Evolutionary conservation across 2,797 vertebrate genomes (phyloP).

Genomic region (Graptemys geographica): DNA sequence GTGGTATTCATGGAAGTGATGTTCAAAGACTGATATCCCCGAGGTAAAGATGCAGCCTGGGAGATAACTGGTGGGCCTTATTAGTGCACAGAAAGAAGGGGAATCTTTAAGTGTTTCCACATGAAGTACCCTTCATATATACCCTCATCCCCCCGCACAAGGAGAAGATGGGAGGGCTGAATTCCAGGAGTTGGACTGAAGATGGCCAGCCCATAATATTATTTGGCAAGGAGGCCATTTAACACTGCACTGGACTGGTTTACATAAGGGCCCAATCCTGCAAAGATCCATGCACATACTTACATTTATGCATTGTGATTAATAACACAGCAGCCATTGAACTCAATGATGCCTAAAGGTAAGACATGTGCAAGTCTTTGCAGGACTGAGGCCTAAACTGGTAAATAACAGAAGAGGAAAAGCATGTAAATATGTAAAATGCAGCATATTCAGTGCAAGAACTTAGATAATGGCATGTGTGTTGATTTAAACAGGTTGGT

Average conservation of each 20-base stretch:
- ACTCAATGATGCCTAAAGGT: background rate
- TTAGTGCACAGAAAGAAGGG: background rate
- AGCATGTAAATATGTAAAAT: slow-evolving; percentile 6
- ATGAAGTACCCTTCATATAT: background rate
- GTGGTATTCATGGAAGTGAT: background rate
- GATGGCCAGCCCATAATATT: background rate
- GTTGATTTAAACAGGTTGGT: slow-evolving; percentile 10
- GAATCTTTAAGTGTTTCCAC: background rate
- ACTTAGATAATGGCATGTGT: background rate
- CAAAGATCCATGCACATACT: too few species aligned
- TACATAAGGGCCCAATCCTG: background rate
- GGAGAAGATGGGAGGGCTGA: background rate
- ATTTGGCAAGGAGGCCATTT: background rate
- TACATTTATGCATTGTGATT: too few species aligned
- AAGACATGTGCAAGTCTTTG: background rate
- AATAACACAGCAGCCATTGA: too few species aligned
- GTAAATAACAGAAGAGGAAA: slow-evolving; percentile 17
- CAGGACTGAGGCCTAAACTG: background rate
- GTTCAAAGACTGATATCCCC: background rate
- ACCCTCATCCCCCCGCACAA: background rate
- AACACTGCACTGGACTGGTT: background rate
- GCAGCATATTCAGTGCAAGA: background rate
- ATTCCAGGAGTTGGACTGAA: background rate
- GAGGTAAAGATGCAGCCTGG: background rate
- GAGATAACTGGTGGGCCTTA: background rate